Base-by-base conservation (phyloP, 2,797 vertebrate genomes). In the Ibycter americanus region DNA sequence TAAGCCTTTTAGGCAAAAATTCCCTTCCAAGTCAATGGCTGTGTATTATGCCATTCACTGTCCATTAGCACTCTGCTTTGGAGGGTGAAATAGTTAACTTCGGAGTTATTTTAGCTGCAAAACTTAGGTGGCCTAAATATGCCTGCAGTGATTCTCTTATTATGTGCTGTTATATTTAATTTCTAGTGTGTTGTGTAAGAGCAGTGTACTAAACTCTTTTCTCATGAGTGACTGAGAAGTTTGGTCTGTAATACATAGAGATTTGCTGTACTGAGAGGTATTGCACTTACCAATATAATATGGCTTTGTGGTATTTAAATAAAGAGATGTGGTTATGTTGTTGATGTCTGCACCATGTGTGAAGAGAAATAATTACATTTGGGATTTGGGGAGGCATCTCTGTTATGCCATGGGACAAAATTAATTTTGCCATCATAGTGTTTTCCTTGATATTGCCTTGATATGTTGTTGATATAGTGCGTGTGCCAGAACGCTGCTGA, bases 71-170 rank as follows among this genome's bases (percentile, higher is more conserved):
- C 89, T 85, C 79, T 1, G 2, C 46, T 93, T 83, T 54, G 85
- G 84, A 94, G 89, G 81, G 94, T 85, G 95, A 96, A 96, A 80
- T 42, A 40, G 94, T 96, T 94, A 95, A 96, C 83, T 95, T 73
- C 1, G 0, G 71, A 92, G 89, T 89, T 93, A 59, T 94, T 95
- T 89, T 54, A 94, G 82, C 89, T 97, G 91, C 84, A 87, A 85
- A 96, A 91, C 81, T 80, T 90, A 73, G 89, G 93, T 96, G 93
- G 83, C 93, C 81, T 96, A 83, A 94, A 96, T 96, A 87, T 23
- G 78, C 87, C 87, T 89, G 63, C 67, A 89, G 93, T 6, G 0
- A 22, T 87, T 92, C 71, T 85, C 78, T 83, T 71, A 83, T 94
- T 92, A 87, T 74, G 82, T 66, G 44, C 78, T 52, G 55, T 96